These are phyloP conservation scores for Lydus trimaculatus DNA, from an alignment of 2,888 invertebrate genomes.

Conservation along the genomic window DNA sequence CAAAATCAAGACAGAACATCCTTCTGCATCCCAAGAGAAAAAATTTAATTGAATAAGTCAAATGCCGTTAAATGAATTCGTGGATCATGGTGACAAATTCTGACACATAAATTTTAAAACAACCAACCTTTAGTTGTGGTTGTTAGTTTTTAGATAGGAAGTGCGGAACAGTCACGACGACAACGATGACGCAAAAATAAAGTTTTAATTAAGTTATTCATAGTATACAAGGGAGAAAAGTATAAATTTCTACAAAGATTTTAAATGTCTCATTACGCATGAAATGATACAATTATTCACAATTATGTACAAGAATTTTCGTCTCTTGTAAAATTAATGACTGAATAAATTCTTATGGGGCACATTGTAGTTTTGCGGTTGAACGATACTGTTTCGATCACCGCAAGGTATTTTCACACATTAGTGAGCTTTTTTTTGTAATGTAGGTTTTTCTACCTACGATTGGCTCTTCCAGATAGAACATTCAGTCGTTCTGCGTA, in stretches of 20 bases:
- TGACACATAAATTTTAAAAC: neutral
- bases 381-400: neutral
- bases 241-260: constrained; percentile 17
- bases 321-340: constrained; percentile 17
- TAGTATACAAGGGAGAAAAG: neutral
- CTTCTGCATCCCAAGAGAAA: neutral
- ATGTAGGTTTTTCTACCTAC: too few relatives aligned
- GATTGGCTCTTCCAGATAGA: too few relatives aligned
- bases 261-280: constrained; percentile 26
- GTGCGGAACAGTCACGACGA: constrained; percentile 53
- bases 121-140: neutral
- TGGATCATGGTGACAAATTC: neutral
- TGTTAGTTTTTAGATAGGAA: constrained; percentile 30
- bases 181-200: constrained; percentile 23
- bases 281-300: constrained; percentile 27
- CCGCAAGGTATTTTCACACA: neutral
- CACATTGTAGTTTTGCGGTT: constrained; percentile 6
- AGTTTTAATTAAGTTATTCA: constrained; percentile 25
- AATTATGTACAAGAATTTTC: constrained; percentile 25
- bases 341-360: constrained; percentile 33
- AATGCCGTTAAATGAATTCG: neutral
- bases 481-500: too few relatives aligned
- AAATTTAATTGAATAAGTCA: neutral
- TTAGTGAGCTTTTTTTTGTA: neutral
- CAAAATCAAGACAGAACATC: neutral